Evolutionary conservation across 2,888 invertebrate species (phyloP), one percentile per base, ranked within the genome.

Genomic region (Hymenopus coronatus): DNA sequence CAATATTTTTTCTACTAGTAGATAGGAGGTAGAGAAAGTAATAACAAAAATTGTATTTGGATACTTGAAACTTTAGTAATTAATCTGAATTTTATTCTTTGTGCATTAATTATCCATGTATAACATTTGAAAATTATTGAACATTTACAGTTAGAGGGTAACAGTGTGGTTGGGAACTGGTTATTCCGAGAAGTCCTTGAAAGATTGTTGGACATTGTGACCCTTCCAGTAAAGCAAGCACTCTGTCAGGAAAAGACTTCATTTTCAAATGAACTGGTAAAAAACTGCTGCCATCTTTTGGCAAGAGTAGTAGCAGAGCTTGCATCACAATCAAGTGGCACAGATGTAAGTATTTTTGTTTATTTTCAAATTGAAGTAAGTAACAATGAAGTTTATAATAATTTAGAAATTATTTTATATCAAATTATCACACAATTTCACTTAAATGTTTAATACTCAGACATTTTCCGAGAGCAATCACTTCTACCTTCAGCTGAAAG

Each of bases 241-340:
- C 92, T 96, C 88, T 93, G 94, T 87, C 93, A 94, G 88, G 94
- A 94, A 90, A 93, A 93, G 88, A 92, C 93, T 1, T 91, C 93
- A 12, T 94, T 94, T 90, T 94, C 95, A 15, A 90, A 92, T 54
- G 93, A 93, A 87, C 94, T 96, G 3, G 94, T 96, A 0, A 95
- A 95, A 90, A 95, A 95, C 92, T 97, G 97, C 91, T 97, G 97
- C 92, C 97, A 97, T 92, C 94, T 97, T 28, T 92, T 97, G 90
- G 97, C 97, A 0, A 95, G 98, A 88, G 96, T 98, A 0, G 95
- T 99, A 83, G 97, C 98, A 1, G 98, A 99, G 93, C 94, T 99
- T 90, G 97, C 97, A 0, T 96, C 97, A 91, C 97, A 96, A 91
- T 97, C 97, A 28, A 96, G 95, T 88, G 95, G 96, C n/a, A 95